Base-by-base conservation (phyloP, 2,113 vertebrate species). In the Craseonycteris thonglongyai region DNA sequence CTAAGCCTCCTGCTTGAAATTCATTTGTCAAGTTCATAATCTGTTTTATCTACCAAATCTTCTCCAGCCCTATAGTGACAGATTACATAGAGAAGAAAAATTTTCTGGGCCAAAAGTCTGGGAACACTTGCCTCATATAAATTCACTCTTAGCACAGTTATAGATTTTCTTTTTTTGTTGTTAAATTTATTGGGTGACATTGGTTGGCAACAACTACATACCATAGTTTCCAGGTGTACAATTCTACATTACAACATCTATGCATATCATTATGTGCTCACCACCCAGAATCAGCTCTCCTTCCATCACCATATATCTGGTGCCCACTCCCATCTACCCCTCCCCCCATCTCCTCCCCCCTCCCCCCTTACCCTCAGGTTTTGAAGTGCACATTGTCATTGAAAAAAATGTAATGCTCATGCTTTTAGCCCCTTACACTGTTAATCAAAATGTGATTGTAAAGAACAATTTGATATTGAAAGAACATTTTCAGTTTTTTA, bases 21-120 rank as follows among this genome's bases (percentile, higher is more conserved):
- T 96, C 61, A 49, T 78, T 69, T 92, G 79, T 96, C 78, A 95
- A 88, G 61, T 93, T 91, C 56, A 14, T 84, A 76, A 16, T 22
- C 81, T 91, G 87, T 51, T 68, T 96, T 97, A 95, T 96, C 93
- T 84, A 68, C 28, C 7, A 54, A 91, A 95, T 94, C 91, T 96
- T 68, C 68, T 82, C 93, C 66, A 71, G 88, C 61, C 96, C 86
- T 93, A 88, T 65, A 68, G 95, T 86, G 88, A 96, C 78, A 71
- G 96, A 93, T 91, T 83, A 94, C 38, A 88, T 88, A 97, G 69
- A 74, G 49, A 91, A 74, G 51, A 58, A 76, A 96, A 96, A 94
- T 90, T 92, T 94, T 93, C 96, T 58, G 59, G 54, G 45, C 72
- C 30, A 47, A 94, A 94, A 90, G 42, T 93, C 94, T 97, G 90